Evolutionary conservation across 2,113 vertebrate genomes (phyloP).

Genomic region (Tamias sibiricus): DNA sequence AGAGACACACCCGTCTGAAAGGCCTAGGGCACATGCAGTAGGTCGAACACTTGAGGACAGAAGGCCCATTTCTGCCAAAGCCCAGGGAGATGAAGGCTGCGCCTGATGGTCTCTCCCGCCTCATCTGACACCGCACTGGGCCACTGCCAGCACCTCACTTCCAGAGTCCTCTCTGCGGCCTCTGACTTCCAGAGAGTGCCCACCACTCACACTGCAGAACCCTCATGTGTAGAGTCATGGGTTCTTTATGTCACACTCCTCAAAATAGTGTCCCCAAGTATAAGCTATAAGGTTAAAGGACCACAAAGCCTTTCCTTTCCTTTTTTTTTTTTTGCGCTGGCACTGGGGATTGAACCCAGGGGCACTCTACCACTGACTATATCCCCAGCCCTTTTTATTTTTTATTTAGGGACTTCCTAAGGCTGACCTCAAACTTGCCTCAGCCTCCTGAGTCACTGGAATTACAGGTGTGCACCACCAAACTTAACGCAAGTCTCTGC

Average conservation of each 20-base stretch:
- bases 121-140: too few relatives aligned
- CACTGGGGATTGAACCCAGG: too few relatives aligned
- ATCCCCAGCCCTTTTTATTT: too few relatives aligned
- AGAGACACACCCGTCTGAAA: too few relatives aligned
- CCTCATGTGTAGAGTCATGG: fast-evolving
- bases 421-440: too few relatives aligned
- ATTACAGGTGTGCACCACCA: too few relatives aligned
- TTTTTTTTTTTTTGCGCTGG: too few relatives aligned
- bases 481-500: background rate
- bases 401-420: too few relatives aligned
- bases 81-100: too few relatives aligned
- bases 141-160: background rate
- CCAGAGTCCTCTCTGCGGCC: background rate
- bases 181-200: background rate
- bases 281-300: background rate
- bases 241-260: background rate
- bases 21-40: background rate
- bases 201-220: background rate
- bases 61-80: background rate
- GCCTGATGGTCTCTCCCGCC: background rate
- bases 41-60: fast-evolving
- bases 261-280: background rate
- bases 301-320: background rate
- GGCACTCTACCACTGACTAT: too few relatives aligned
- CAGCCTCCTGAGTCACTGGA: too few relatives aligned